Percentiles rank a stretch among this genome's conserved stretches.
Evolutionary conservation across 2,113 vertebrate genomes (phyloP).

Genomic region (Montifringilla adamsi): DNA sequence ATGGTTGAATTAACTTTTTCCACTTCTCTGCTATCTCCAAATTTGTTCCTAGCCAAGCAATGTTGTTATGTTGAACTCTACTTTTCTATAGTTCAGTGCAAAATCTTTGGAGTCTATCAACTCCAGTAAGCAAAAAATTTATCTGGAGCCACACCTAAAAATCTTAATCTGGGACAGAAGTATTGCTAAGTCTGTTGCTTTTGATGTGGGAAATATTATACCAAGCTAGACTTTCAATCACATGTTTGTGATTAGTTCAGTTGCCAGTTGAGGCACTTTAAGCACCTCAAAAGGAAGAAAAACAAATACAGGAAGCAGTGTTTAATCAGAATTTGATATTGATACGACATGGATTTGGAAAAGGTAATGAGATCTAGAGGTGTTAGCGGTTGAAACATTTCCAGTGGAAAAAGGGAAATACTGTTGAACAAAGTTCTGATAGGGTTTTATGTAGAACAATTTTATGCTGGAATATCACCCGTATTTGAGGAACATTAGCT

Average conservation of each 20-base stretch:
- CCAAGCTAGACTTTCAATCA: neutral
- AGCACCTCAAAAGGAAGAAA: neutral
- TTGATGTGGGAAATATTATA: slow-evolving; percentile 40
- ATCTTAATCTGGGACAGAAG: neutral
- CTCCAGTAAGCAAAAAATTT: neutral
- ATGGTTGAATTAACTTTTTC: neutral
- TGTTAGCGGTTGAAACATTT: neutral
- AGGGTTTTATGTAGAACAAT: neutral
- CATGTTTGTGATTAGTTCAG: slow-evolving; percentile 7
- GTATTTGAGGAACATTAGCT: neutral
- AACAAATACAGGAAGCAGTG: neutral
- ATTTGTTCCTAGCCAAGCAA: neutral
- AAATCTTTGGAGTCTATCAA: neutral
- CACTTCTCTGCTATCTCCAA: neutral
- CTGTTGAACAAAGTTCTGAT: neutral
- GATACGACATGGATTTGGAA: neutral
- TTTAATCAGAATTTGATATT: neutral
- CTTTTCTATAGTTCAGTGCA: neutral
- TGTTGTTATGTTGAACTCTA: neutral
- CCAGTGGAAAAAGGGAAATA: neutral
- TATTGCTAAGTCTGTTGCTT: neutral
- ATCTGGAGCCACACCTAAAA: neutral
- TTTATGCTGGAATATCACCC: neutral
- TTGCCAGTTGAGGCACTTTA: neutral
- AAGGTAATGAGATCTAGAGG: neutral